Evolutionary conservation across 1,140 invertebrate genomes (phyloP), one percentile per base, ranked within the genome.

Genomic region (Meloidogyne hapla): DNA sequence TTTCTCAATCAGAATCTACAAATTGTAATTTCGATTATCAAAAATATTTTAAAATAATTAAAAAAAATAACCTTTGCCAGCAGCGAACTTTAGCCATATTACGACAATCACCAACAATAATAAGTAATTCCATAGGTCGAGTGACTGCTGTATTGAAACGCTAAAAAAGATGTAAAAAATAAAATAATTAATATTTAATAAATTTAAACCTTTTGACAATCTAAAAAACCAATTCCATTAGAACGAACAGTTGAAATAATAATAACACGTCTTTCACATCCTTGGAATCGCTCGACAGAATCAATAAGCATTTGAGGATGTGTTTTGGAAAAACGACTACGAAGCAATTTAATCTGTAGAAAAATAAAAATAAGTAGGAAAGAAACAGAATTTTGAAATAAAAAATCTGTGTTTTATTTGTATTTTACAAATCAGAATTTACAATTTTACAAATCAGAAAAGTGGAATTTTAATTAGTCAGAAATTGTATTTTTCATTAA

Each of bases 121-220:
- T 79, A 23, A 79, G n/a, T 18, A 79, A 42, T 23, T 78, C 77
- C 69, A 79, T 61, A 21, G 78, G 78, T 9, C 78, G 77, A 25
- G 70, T 74, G 13, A 79, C 25, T 9, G 77, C 63, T 33, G 78
- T 79, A 66, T 79, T 79, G 61, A 79, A 79, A n/a, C 78, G 78
- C 78, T 79, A 61, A 75, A 75, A 56, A n/a, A n/a, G n/a, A 74
- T 13, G 6, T 73, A 25, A 15, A 15, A 23, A 65, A 28, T 23
- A 18, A 15, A 75, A 74, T 15, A 28, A 10, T 13, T 42, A 42
- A 45, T 2, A 15, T 2, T 4, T 42, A 42, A 15, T 2, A 18
- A 15, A 15, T 56, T 45, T 65, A 25, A 28, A 75, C 38, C 76
- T 26, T 76, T 64, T 26, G 12, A n/a, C 21, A 26, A 40, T 42